Evolutionary conservation across 2,888 invertebrate genomes (phyloP), one percentile per base, ranked within the genome.

Genomic region (Stictocephala bisonia): DNA sequence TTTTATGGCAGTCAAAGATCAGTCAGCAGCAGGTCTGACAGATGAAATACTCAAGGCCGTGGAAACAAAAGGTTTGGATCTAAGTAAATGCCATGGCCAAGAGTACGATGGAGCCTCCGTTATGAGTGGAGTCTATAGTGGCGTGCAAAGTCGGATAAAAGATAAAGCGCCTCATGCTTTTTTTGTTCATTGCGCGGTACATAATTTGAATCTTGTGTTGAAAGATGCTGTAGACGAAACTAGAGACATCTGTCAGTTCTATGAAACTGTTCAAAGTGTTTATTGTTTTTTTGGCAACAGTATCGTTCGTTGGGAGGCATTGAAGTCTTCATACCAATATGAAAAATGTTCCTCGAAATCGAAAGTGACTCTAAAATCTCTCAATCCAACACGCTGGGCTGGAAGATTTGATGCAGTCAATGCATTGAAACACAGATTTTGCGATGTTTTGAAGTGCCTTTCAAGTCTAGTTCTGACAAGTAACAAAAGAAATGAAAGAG

Each of bases 31-130:
- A 4, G 15, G 58, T 26, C 26, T 56, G 4, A 22, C 58, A 13
- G 26, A 56, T 56, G 27, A 56, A 26, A 56, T 56, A 6, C 27
- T 56, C 4, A 56, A 20, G 27, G 13, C 15, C 20, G n/a, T 56
- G 50, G 50, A 22, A 35, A 35, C 35, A 35, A 35, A 35, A 7
- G 11, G 35, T 35, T 35, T 35, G 35, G 35, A 35, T 35, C 58
- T 7, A 56, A 53, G 7, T 20, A 53, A 56, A 56, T 56, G 7
- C n/a, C 58, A n/a, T 26, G 53, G 60, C 1, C 78, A 77, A 69
- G 78, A 75, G 29, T 77, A 78, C 66, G 75, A 78, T 75, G 77
- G 71, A 75, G 76, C 74, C n/a, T 50, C 48, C 44, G 75, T 76
- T 40, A 77, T 77, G 78, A 75, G 72, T 26, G 26, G 27, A 26